These are phyloP conservation scores for Hypsibius dujardini DNA, from an alignment of 1,140 invertebrate species.

Conservation along the genomic window DNA sequence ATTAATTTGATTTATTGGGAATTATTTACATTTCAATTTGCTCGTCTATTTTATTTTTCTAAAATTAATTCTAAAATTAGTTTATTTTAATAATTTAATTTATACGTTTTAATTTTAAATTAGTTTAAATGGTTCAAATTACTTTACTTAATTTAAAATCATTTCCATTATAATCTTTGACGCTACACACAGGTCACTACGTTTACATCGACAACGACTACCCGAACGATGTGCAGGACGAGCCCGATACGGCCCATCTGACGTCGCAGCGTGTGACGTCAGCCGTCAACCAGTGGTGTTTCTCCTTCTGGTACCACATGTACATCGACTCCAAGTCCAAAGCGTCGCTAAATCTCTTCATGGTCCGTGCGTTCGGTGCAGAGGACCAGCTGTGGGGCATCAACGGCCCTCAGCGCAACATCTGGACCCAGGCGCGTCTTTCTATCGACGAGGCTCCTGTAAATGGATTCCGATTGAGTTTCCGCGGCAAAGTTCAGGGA, in stretches of 20 bases:
- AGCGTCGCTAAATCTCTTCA: background rate
- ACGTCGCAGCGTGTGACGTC: conserved; percentile 7
- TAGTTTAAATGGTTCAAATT: no score
- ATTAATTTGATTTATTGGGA: no score
- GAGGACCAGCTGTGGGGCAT: background rate
- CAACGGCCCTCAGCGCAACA: no score
- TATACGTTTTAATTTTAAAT: no score
- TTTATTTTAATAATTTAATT: no score
- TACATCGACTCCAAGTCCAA: background rate
- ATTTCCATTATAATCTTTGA: no score
- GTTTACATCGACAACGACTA: conserved; percentile 10
- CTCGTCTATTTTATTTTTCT: no score
- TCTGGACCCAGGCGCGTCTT: no score
- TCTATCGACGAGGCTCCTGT: no score
- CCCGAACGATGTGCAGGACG: background rate
- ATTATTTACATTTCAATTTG: no score
- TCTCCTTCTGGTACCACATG: background rate
- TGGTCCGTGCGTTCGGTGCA: background rate
- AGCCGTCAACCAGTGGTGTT: background rate
- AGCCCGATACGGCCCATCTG: background rate
- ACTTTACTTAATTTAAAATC: no score
- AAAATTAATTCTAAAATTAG: no score
- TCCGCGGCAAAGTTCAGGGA: conserved; percentile 1
- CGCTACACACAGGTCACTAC: background rate
- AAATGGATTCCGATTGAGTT: background rate